These are phyloP conservation scores for Ephydatia muelleri DNA, from an alignment of 37 sponge, comb jelly and placozoan species.

Conservation along the genomic window DNA sequence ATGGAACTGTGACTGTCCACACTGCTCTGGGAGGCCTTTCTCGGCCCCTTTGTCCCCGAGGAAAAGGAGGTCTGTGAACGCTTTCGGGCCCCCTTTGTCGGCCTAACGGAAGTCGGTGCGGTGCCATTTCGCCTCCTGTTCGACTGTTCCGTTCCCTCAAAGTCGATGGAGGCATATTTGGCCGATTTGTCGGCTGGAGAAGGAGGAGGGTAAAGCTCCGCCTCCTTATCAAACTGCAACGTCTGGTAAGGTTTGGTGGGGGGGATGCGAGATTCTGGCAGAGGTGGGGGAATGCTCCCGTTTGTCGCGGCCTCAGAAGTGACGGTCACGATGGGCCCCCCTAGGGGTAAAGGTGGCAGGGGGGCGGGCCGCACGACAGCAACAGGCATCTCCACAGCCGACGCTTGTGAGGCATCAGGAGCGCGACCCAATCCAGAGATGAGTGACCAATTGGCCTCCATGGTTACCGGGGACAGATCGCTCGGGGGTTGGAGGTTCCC, in stretches of 20 bases:
- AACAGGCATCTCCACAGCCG: neutral
- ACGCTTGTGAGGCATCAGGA: neutral
- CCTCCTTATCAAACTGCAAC: slow-evolving; percentile 20
- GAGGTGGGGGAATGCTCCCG: neutral
- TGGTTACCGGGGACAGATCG: slow-evolving; percentile 15
- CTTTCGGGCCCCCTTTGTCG: neutral
- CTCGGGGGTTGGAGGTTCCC: slow-evolving; percentile 35
- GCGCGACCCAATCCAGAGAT: neutral
- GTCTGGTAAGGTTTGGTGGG: slow-evolving; percentile 1
- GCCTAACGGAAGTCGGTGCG: neutral
- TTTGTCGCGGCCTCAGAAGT: neutral
- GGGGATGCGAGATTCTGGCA: neutral
- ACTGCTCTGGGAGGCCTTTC: slow-evolving; percentile 35
- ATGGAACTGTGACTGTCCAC: slow-evolving; percentile 34
- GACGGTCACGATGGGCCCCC: neutral
- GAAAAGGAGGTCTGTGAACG: slow-evolving; percentile 15
- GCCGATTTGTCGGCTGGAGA: neutral
- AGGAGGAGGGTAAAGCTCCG: slow-evolving; percentile 22
- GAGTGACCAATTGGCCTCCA: neutral
- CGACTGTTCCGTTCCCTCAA: slow-evolving; percentile 26
- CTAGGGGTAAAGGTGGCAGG: too few relatives aligned
- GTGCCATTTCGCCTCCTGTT: neutral
- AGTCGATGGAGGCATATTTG: slow-evolving; percentile 35
- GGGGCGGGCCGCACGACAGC: neutral
- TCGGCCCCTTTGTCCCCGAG: neutral